These are phyloP conservation scores for Plecotus auritus DNA, from an alignment of 2,113 vertebrate species.

Conservation along the genomic window DNA sequence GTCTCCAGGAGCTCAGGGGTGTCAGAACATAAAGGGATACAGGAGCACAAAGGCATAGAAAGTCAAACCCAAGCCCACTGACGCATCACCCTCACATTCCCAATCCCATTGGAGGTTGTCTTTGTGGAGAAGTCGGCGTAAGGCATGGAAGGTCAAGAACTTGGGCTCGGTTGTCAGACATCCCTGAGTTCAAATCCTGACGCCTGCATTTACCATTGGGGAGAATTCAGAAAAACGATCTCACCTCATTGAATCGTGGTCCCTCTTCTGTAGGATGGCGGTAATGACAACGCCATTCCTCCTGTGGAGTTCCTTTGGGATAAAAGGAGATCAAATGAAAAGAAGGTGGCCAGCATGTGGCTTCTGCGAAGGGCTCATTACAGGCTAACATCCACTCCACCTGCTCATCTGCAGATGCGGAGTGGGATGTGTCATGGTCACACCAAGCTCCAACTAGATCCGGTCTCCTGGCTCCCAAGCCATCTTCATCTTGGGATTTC, in stretches of 20 bases:
- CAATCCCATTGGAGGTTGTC: background rate
- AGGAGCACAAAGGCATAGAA: background rate
- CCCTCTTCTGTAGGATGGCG: background rate
- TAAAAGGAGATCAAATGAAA: background rate
- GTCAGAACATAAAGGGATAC: background rate
- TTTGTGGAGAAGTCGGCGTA: background rate
- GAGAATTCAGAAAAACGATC: background rate
- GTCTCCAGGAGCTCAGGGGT: background rate
- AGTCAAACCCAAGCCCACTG: background rate
- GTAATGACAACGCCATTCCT: background rate
- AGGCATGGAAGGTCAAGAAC: background rate
- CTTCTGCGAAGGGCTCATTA: background rate
- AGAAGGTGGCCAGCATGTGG: background rate
- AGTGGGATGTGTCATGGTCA: accelerated
- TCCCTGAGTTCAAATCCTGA: background rate
- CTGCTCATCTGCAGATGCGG: background rate
- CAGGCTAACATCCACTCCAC: background rate
- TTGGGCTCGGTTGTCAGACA: background rate
- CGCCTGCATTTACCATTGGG: background rate
- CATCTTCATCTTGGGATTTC: background rate
- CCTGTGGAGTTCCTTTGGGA: background rate
- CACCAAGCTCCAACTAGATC: background rate
- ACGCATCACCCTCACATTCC: background rate
- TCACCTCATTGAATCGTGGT: background rate
- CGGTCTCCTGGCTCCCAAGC: background rate